Evolutionary conservation across 2,797 vertebrate species (phyloP), one percentile per base, ranked within the genome.

Genomic region (Sphenopsis melanotis): DNA sequence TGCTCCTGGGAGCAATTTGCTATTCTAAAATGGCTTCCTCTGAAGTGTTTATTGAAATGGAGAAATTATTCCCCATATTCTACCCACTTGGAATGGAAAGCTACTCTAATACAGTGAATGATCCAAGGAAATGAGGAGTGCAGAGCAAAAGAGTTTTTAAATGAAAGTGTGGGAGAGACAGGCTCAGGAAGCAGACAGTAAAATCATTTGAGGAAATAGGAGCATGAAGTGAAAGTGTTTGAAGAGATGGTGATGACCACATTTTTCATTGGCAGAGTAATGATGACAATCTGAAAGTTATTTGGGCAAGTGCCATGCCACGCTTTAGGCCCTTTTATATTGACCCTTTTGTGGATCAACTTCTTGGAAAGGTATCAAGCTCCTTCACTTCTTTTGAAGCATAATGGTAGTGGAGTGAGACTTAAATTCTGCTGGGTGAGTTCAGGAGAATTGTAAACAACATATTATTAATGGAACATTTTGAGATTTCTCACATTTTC

Each of bases 1-100:
- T 72, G 49, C 89, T 92, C 44, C 65, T 83, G 91, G 65, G 94
- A 95, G 29, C 39, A 88, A 95, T 94, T 95, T 88, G 20, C 20
- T 93, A 71, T 72, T 94, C 65, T 91, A 78, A 90, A 96, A 94
- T 78, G 49, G 3, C 34, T 94, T 91, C 94, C 72, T 88, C 23
- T 90, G 79, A 94, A 94, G 50, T 83, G 71, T 91, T 91, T 86
- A 86, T 87, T 93, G 89, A 94, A 94, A 91, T 88, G 49, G 64
- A 83, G 76, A 88, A 94, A 94, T 93, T 91, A 88, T 93, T 86
- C 50, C 9, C 57, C 18, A 49, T 71, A 92, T 91, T 88, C 72
- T 83, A 24, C 66, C 65, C 19, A 70, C 95, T 75, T 86, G 52
- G 65, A 96, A 88, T 55, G 47, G 90, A 90, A 95, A 96, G 59